These are phyloP conservation scores for Peromyscus eremicus DNA, from an alignment of 2,797 vertebrate genomes.

Conservation along the genomic window DNA sequence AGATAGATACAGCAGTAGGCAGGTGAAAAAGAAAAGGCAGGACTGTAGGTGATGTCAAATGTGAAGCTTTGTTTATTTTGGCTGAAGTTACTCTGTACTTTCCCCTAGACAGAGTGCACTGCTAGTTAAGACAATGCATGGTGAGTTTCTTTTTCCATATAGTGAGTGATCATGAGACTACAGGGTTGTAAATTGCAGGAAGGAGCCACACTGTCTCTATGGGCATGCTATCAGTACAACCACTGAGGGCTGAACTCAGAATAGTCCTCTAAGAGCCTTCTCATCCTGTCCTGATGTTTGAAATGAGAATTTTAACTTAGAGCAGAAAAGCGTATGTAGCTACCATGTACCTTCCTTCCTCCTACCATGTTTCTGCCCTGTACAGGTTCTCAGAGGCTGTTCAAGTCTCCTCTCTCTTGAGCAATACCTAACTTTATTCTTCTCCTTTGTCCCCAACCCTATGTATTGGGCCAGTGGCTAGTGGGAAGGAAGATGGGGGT, in stretches of 20 bases:
- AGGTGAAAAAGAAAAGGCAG: no score
- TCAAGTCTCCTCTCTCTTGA: no score
- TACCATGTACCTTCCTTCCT: not conserved
- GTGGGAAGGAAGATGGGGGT: no score
- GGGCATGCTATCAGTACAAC: accelerated
- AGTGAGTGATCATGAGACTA: not conserved
- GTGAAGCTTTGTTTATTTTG: not conserved
- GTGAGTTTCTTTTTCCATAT: not conserved
- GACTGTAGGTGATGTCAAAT: not conserved
- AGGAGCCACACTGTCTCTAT: not conserved
- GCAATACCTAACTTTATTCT: not conserved
- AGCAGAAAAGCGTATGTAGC: not conserved
- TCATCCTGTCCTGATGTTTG: not conserved
- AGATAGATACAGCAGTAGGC: no score
- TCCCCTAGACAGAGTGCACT: not conserved
- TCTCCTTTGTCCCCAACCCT: not conserved
- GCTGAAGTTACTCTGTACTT: not conserved
- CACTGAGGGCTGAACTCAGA: not conserved
- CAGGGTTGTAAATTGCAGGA: not conserved
- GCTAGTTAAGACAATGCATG: not conserved
- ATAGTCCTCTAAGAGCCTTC: no score
- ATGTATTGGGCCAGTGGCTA: not conserved
- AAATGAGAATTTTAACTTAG: not conserved
- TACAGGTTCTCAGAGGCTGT: not conserved
- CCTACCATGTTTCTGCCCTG: not conserved